Evolutionary conservation across 64 coral and sea anemone species (phyloP).

Genomic region (Dendronephthya gigantea): DNA sequence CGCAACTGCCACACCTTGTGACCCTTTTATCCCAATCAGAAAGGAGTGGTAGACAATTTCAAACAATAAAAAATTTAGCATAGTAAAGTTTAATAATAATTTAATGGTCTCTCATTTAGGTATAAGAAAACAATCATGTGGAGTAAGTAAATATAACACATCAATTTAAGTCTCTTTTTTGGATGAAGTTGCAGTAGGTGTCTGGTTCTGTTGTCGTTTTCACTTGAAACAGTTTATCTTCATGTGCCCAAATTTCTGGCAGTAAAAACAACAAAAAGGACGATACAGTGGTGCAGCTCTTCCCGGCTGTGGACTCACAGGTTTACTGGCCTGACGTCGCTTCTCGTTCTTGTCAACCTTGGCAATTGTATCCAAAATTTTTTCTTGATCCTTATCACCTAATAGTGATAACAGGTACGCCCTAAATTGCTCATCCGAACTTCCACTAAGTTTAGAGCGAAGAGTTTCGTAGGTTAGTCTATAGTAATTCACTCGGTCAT

Average conservation of each 20-base stretch:
- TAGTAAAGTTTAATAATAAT: too few species aligned
- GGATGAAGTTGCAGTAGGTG: neutral
- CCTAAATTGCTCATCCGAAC: neutral
- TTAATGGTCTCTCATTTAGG: too few species aligned
- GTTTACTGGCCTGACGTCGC: neutral
- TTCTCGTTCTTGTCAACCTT: neutral
- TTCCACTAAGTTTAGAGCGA: neutral
- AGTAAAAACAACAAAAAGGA: neutral
- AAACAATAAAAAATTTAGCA: too few species aligned
- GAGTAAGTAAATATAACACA: too few species aligned
- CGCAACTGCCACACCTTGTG: neutral
- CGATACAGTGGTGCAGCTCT: neutral
- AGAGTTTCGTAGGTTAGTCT: neutral
- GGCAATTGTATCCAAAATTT: neutral
- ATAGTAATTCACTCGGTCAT: neutral
- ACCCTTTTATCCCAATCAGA: too few species aligned
- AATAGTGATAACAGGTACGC: neutral
- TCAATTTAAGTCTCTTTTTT: too few species aligned
- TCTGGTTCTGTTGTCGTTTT: neutral
- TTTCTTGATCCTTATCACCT: neutral
- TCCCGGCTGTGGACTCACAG: neutral
- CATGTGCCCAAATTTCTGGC: neutral
- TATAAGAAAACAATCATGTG: too few species aligned
- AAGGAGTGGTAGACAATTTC: too few species aligned
- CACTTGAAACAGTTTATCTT: constrained; percentile 9